phyloP scores from a whole-genome alignment of 2,113 vertebrate genomes.

The Dolichotis patagonum region DNA sequence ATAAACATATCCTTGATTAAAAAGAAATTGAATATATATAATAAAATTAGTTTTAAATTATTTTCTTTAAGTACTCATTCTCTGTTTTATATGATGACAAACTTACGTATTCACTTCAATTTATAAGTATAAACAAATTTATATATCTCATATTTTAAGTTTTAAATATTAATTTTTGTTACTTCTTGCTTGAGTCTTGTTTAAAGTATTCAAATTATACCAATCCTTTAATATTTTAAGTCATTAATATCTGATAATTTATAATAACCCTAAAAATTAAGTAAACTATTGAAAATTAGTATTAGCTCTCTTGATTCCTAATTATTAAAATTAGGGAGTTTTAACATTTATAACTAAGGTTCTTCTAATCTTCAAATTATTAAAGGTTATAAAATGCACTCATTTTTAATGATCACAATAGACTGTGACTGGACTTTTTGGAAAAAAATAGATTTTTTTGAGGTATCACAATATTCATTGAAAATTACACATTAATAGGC shows the following conservation, averaged over 20 bases:
- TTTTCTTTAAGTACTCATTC: background rate
- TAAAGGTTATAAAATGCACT: background rate
- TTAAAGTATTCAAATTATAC: background rate
- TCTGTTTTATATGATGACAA: background rate
- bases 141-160: background rate
- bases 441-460: background rate
- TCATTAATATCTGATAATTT: background rate
- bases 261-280: background rate
- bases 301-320: background rate
- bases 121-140: background rate
- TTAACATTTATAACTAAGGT: background rate
- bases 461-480: background rate
- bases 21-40: background rate
- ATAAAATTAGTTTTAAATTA: background rate
- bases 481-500: background rate
- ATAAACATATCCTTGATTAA: conserved; percentile 3
- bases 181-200: background rate
- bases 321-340: background rate
- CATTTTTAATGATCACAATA: background rate
- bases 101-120: background rate
- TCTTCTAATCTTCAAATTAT: background rate
- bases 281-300: background rate
- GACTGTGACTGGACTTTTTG: background rate
- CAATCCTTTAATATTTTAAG: background rate
- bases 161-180: background rate